A percentile compares a stretch with the other conserved stretches of the same genome.
These are phyloP conservation scores for Lycaena phlaeas DNA, from an alignment of 2,888 invertebrate species.

Conservation along the genomic window DNA sequence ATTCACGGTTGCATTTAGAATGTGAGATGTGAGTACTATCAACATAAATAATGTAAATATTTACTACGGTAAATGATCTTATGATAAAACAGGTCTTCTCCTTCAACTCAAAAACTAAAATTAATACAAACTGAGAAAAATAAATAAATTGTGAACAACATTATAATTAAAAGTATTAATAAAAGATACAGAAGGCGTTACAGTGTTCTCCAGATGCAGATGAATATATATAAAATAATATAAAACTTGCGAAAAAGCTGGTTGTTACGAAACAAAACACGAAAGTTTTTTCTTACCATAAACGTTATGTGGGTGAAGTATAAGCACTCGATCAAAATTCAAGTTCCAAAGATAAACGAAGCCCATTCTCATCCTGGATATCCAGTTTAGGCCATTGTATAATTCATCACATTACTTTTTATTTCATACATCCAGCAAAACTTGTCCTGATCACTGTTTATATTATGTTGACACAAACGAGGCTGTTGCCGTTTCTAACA, in stretches of 20 bases:
- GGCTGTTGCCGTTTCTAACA: constrained; percentile 56
- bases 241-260: constrained; percentile 30
- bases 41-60: too few relatives aligned
- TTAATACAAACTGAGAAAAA: too few relatives aligned
- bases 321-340: constrained; percentile 39
- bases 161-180: too few relatives aligned
- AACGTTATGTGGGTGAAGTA: constrained; percentile 63
- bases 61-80: too few relatives aligned
- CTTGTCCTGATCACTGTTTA: constrained; percentile 60
- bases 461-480: constrained; percentile 66
- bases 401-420: constrained; percentile 54
- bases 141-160: too few relatives aligned
- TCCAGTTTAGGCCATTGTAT: constrained; percentile 60
- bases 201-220: too few relatives aligned
- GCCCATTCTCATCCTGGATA: constrained; percentile 55
- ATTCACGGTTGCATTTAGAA: too few relatives aligned
- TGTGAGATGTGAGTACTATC: too few relatives aligned
- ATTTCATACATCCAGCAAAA: constrained; percentile 37
- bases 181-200: too few relatives aligned
- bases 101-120: too few relatives aligned
- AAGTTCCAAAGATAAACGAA: constrained; percentile 42
- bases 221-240: too few relatives aligned
- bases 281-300: constrained; percentile 67
- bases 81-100: too few relatives aligned
- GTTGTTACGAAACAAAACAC: constrained; percentile 58